A percentile compares a stretch with the other conserved stretches of the same genome.
Conservation (phyloP, 2,113 vertebrate species). For the Phyllopteryx taeniolatus region DNA sequence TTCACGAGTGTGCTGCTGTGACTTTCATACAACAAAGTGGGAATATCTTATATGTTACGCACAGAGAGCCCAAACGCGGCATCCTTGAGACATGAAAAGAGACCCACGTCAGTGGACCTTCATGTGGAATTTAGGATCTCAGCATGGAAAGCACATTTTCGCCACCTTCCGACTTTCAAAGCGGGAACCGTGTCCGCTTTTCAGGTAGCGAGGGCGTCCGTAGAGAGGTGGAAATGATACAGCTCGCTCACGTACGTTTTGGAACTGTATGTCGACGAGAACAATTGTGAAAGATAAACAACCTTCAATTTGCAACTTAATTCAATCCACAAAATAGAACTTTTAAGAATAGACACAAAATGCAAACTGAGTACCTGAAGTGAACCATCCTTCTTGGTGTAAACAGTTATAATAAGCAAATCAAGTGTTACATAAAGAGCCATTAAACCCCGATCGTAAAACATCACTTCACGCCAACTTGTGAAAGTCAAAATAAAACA, state of each 20-base stretch:
- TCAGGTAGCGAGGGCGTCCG: slow-evolving; percentile 36
- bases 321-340: not conserved
- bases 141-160: slow-evolving; percentile 50
- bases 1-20: slow-evolving; percentile 19
- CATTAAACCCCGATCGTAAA: not conserved
- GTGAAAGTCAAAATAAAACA: slow-evolving; percentile 7
- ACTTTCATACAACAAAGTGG: slow-evolving; percentile 34
- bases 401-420: slow-evolving; percentile 1
- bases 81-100: slow-evolving; percentile 33
- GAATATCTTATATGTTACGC: slow-evolving; percentile 33
- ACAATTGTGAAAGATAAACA: no score
- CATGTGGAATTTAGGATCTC: slow-evolving; percentile 32
- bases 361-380: not conserved
- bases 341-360: not conserved
- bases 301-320: not conserved
- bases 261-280: no score
- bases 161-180: slow-evolving; percentile 43
- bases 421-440: not conserved
- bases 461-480: not conserved
- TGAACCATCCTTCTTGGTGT: not conserved
- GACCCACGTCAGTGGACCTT: slow-evolving; percentile 34
- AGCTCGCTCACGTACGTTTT: not conserved
- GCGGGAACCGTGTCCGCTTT: slow-evolving; percentile 15
- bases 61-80: slow-evolving; percentile 42
- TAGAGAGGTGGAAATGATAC: slow-evolving; percentile 29